Evolutionary conservation across 2,888 invertebrate species (phyloP), one percentile per base, ranked within the genome.

Genomic region (Eristalinus sepulchralis): DNA sequence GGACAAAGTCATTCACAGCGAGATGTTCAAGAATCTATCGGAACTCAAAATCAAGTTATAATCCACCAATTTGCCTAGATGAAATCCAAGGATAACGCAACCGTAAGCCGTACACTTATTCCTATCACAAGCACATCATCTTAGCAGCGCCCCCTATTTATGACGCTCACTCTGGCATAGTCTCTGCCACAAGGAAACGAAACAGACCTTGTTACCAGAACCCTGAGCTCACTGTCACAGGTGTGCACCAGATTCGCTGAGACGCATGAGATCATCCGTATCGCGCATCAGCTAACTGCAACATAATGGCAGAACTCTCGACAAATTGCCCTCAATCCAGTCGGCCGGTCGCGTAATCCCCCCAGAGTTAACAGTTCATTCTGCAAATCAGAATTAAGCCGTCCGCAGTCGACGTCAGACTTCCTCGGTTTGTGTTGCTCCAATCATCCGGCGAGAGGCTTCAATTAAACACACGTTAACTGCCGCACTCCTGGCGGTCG

Each of bases 381-480:
- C 63, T 17, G 34, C 39, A 64, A 70, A 36, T 70, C 64, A 55
- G 63, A 78, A 83, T 83, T 79, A 66, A 83, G 83, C 59, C 75
- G 75, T 83, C 73, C 64, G 70, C 83, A 83, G 79, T 60, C 70
- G 17, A 13, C 55, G 33, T 5, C 39, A 66, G 24, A 17, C 47
- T 17, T 8, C 17, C 47, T 62, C 64, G 75, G 75, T 80, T 80
- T 85, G 82, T 81, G 81, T 85, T 85, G 64, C 57, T 77, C 82
- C 85, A 82, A 82, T 85, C 85, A 82, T 34, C 77, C 53, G 73
- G 53, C 82, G 33, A 60, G 33, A 70, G 73, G 83, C 75, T 86
- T 86, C 83, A 86, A 86, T 86, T 86, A 86, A 86, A 86, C 86
- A 86, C 86, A 86, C 86, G 86, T 86, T 86, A 86, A 86, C 86